A percentile compares a stretch with the other conserved stretches of the same genome.
Conservation (phyloP, 2,797 vertebrate species). For the Zalophus californianus region DNA sequence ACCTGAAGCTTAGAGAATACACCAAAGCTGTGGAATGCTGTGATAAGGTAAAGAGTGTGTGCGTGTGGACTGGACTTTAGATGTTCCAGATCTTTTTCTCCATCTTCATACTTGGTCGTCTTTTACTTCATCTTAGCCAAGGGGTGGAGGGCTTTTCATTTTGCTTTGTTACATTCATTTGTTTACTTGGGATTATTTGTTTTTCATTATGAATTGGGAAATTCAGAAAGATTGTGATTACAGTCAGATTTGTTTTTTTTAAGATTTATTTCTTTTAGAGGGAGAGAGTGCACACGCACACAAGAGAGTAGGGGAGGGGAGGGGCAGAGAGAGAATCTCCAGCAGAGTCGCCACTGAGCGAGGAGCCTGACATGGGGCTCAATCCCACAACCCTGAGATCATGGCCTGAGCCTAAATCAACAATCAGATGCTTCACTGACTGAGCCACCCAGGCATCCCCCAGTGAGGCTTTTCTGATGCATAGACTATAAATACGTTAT, state of each 20-base stretch:
- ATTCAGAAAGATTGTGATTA: neutral
- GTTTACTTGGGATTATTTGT: constrained; percentile 30
- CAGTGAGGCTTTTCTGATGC: neutral
- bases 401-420: neutral
- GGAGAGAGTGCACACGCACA: neutral
- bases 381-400: neutral
- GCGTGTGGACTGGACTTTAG: fast-evolving
- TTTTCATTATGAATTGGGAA: constrained; percentile 29
- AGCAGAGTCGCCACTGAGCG: neutral
- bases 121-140: neutral
- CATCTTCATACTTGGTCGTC: too few species aligned
- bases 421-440: neutral
- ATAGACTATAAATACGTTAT: neutral
- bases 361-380: neutral
- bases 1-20: constrained; percentile 93
- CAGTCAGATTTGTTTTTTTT: neutral
- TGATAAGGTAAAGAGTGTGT: constrained; percentile 91
- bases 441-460: neutral
- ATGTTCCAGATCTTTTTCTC: fast-evolving
- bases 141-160: neutral
- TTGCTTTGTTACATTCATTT: neutral
- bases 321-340: neutral
- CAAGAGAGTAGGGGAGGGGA: neutral
- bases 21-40: constrained; percentile 94
- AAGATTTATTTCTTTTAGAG: neutral